These are phyloP conservation scores for Colletes gigas DNA, from an alignment of 1,140 invertebrate genomes.

Conservation along the genomic window DNA sequence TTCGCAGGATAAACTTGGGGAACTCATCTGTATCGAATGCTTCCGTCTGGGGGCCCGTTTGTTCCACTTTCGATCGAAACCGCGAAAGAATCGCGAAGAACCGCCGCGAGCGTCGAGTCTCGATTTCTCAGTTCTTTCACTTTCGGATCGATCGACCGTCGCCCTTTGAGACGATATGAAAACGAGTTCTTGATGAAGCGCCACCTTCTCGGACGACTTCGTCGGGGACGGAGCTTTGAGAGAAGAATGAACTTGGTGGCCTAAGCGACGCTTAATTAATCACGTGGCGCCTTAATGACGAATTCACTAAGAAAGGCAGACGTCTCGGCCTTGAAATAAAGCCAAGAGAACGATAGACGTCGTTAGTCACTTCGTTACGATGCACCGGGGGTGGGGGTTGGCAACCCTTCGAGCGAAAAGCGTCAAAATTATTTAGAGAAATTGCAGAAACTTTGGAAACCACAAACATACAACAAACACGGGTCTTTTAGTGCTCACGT, in stretches of 20 bases:
- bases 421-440: too few relatives aligned
- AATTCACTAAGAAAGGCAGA: not conserved
- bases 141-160: not conserved
- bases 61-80: constrained; percentile 13
- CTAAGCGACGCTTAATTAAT: constrained; percentile 57
- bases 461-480: too few relatives aligned
- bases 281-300: constrained; percentile 28
- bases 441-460: too few relatives aligned
- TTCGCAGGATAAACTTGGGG: not conserved
- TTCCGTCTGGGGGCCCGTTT: not conserved
- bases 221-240: not conserved
- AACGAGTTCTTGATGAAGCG: not conserved
- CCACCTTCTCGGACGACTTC: not conserved
- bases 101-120: not conserved
- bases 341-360: constrained; percentile 38
- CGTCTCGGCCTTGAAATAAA: constrained; percentile 41
- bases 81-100: not conserved
- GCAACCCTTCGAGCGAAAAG: not conserved
- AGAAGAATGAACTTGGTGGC: constrained; percentile 44
- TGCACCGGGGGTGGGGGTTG: constrained; percentile 6
- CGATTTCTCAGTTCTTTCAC: not conserved
- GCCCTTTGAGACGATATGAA: not conserved
- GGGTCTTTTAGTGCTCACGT: too few relatives aligned
- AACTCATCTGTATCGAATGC: not conserved
- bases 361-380: constrained; percentile 48